Base-by-base conservation (phyloP, 2,888 invertebrate genomes). In the Drosophila koepferae region DNA sequence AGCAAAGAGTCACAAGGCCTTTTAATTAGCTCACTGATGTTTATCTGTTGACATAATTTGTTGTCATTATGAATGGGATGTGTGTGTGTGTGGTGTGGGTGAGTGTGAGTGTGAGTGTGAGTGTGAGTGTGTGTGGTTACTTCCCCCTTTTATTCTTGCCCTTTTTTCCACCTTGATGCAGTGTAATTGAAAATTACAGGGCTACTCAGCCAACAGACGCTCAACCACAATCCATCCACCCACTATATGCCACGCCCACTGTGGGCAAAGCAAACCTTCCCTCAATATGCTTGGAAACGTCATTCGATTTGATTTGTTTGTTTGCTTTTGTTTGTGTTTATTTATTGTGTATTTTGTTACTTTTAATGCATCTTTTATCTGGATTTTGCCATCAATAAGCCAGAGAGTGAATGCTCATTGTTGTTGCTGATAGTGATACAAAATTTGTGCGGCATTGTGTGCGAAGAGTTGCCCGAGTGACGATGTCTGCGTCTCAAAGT, bases 341-440 rank as follows among this genome's bases (percentile, higher is more conserved):
- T 88, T 83, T 81, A 79, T 82, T 86, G 81, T 88, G 82, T 83
- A 89, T 89, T 84, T 80, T 82, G 86, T 86, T 86, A 88, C 89
- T 86, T 86, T 86, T 86, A 86, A 87, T 86, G 85, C 85, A 88
- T 86, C 89, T 84, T 86, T 86, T 86, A 84, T 86, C 86, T 88
- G 83, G 81, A 82, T 88, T 86, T 83, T 59, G 84, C 77, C 89
- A 86, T 84, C 89, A 83, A 81, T 81, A 81, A 81, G 81, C 81
- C 71, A 77, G 55, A 61, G 63, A 63, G 63, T 68, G 72, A 79
- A 63, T 78, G 81, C 66, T 60, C 55, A 58, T 74, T 69, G 73
- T 81, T 70, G 65, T 58, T 60, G 58, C 63, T 80, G 82, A 83
- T 84, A 84, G 70, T 63, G 87, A 84, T 82, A 82, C 85, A 85